A percentile compares a stretch with the other conserved stretches of the same genome.
Conservation (phyloP, 1,140 invertebrate genomes). For the Phymorhynchus buccinoides region DNA sequence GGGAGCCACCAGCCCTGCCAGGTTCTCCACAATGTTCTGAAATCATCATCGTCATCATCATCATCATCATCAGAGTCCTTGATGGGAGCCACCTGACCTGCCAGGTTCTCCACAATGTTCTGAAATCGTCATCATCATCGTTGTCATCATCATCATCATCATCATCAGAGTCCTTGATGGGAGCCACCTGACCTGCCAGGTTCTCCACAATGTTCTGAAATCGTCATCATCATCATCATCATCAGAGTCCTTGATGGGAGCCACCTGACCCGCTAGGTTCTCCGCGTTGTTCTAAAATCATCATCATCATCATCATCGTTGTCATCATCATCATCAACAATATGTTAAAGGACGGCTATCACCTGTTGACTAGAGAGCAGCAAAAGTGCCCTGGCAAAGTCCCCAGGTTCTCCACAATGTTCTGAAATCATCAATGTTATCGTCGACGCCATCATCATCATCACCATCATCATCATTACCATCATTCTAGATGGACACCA, state of each 20-base stretch:
- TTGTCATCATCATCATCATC: neutral
- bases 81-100: constrained; percentile 91
- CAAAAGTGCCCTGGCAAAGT: too few species aligned
- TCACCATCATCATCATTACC: neutral
- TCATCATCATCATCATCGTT: neutral
- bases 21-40: constrained; percentile 93
- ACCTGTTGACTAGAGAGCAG: too few species aligned
- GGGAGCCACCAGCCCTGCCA: constrained; percentile 89
- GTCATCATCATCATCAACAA: neutral
- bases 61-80: constrained; percentile 86
- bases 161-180: constrained; percentile 89
- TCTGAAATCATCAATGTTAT: neutral
- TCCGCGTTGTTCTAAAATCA: neutral
- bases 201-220: constrained; percentile 92
- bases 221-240: neutral
- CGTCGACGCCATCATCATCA: too few species aligned
- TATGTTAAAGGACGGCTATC: too few species aligned
- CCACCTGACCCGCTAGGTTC: too few species aligned
- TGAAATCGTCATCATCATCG: constrained; percentile 70
- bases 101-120: constrained; percentile 94
- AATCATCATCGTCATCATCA: constrained; percentile 37
- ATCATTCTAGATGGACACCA: neutral
- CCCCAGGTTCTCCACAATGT: too few species aligned
- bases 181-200: constrained; percentile 88
- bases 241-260: neutral